phyloP scores from a whole-genome alignment of 2,113 vertebrate genomes.

The Aleadryas rufinucha region DNA sequence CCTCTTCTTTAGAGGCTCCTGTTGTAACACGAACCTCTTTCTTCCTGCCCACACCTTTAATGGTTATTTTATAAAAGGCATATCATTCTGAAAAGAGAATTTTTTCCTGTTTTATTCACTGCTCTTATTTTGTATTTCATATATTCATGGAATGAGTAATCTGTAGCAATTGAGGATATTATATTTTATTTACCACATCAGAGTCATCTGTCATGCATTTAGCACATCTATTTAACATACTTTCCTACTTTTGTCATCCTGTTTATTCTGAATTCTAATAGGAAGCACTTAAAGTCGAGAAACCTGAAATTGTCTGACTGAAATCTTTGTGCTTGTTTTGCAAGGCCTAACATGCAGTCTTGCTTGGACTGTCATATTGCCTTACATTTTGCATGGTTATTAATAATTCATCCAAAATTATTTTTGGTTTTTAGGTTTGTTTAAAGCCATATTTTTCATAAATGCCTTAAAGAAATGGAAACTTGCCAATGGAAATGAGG shows the following conservation, averaged over 20 bases:
- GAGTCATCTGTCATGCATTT: neutral
- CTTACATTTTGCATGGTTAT: neutral
- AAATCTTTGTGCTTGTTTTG: neutral
- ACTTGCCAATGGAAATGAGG: neutral
- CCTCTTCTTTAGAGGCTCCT: neutral
- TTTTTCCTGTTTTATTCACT: neutral
- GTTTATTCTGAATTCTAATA: neutral
- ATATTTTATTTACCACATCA: conserved; percentile 18
- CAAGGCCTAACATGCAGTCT: neutral
- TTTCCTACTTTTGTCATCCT: neutral
- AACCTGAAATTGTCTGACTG: neutral
- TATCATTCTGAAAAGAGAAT: neutral
- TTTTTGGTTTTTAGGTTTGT: neutral
- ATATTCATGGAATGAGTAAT: neutral
- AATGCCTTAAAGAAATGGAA: neutral
- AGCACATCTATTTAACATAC: neutral
- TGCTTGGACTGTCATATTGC: neutral
- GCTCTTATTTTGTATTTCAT: neutral
- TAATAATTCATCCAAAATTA: neutral
- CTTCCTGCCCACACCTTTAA: fast-evolving
- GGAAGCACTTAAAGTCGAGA: neutral
- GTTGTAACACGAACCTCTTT: neutral
- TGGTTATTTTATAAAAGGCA: neutral
- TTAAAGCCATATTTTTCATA: neutral
- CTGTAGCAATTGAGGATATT: neutral